These are phyloP conservation scores for Pteronotus mesoamericanus DNA, from an alignment of 2,797 vertebrate species.

Conservation along the genomic window DNA sequence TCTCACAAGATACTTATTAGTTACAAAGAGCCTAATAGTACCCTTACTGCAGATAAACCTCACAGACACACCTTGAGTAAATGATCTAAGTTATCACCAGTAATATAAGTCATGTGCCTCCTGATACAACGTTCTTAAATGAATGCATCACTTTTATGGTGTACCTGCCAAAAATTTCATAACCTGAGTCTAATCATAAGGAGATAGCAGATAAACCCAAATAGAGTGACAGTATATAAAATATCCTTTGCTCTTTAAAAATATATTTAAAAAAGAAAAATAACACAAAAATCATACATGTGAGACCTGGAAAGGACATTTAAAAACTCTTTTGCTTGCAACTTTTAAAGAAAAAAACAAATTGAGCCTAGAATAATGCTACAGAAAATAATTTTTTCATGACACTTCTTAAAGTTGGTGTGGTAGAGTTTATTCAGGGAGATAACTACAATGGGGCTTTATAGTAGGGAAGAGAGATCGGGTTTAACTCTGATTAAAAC, in stretches of 20 bases:
- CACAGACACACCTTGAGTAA: neutral
- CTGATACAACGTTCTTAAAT: neutral
- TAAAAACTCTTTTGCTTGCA: neutral
- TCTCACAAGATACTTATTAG: neutral
- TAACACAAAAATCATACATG: neutral
- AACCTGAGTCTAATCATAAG: neutral
- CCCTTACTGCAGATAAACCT: neutral
- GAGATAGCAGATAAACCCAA: neutral
- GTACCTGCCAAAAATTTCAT: neutral
- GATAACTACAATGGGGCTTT: neutral
- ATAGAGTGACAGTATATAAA: neutral
- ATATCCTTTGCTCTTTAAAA: neutral
- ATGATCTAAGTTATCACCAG: neutral
- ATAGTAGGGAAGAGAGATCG: neutral
- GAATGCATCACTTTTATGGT: neutral
- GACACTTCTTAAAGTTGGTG: neutral
- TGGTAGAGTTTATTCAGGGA: neutral
- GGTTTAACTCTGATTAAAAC: neutral
- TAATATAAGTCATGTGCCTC: neutral
- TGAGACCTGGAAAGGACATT: neutral
- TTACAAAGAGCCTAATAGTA: neutral
- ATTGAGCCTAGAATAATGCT: neutral
- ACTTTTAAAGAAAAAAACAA: neutral
- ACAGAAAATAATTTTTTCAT: neutral
- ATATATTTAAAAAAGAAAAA: neutral